Base-by-base conservation (phyloP, 2,797 vertebrate species). In the Botia almorhae region DNA sequence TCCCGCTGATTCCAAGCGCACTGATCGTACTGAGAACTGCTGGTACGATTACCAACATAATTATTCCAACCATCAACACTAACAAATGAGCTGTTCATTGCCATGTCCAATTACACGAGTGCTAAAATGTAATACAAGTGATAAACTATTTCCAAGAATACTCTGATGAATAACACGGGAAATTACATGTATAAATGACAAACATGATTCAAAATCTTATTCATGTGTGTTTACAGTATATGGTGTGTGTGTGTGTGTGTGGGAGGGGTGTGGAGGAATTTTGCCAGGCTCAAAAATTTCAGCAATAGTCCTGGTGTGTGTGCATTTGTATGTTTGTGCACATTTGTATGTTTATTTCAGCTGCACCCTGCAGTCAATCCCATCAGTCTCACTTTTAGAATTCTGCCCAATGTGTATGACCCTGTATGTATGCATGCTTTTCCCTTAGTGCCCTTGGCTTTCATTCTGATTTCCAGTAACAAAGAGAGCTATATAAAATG, bases 1-100 rank as follows among this genome's bases (percentile, higher is more conserved):
- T 95, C 26, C 94, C 94, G 0, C 91, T 78, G 0, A 93, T 87
- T 8, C 94, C 94, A 3, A 92, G 88, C 72, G 90, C 84, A 58
- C 93, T 91, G 75, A 95, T 85, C 11, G 87, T 91, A 55, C 92
- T 86, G 33, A 95, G 82, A 65, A 94, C 23, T 21, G 91, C 81
- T 0, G 94, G 93, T 43, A 95, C 36, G 43, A 87, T 91, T 0
- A 93, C 83, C 2, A 89, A 70, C 23, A 88, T 82, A 67, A n/a
- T n/a, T n/a, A n/a, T n/a, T n/a, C n/a, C 92, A 92, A 7, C 93
- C 93, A 6, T 93, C 82, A 39, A 92, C 93, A 79, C 70, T 29
- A 70, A 86, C 81, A 33, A 86, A 26, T 26, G 80, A 82, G 17
- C 73, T 46, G 74, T 86, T 86, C 13, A 26, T 17, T 33, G 50